A percentile compares a stretch with the other conserved stretches of the same genome.
Evolutionary conservation across 2,888 invertebrate species (phyloP).

Genomic region (Geophilus truncorum): DNA sequence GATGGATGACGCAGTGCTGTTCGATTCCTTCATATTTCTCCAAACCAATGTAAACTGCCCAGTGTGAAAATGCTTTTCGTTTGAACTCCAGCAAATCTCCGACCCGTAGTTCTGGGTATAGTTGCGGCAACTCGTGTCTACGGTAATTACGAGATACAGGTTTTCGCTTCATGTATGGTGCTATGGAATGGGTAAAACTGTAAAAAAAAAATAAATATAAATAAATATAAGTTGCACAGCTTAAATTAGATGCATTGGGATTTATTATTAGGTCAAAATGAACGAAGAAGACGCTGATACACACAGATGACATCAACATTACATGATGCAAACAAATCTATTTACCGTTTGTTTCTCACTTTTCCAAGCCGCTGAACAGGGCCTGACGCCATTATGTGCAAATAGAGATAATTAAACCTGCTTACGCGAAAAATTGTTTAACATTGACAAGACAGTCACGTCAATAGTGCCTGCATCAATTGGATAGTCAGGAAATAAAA

Average conservation of each 20-base stretch:
- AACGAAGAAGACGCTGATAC: too few relatives aligned
- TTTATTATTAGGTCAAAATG: too few relatives aligned
- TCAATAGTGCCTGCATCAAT: too few relatives aligned
- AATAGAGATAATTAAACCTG: too few relatives aligned
- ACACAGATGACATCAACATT: too few relatives aligned
- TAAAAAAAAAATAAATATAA: neutral
- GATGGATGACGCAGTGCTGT: conserved; percentile 29
- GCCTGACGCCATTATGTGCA: too few relatives aligned
- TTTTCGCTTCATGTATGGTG: neutral
- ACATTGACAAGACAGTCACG: too few relatives aligned
- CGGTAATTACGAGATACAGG: conserved; percentile 21
- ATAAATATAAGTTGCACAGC: neutral
- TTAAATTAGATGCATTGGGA: neutral
- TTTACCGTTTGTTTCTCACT: too few relatives aligned
- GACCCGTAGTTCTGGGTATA: neutral
- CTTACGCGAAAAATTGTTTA: too few relatives aligned
- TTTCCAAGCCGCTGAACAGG: too few relatives aligned
- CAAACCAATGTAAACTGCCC: conserved; percentile 34
- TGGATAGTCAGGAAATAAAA: too few relatives aligned
- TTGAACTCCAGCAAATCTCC: conserved; percentile 35
- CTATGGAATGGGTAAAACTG: neutral
- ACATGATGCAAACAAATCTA: too few relatives aligned
- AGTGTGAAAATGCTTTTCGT: conserved; percentile 32
- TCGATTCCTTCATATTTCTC: neutral
- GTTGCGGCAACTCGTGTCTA: neutral